Evolutionary conservation across 2,797 vertebrate genomes (phyloP), one percentile per base, ranked within the genome.

Genomic region (Rhinichthys osculus): DNA sequence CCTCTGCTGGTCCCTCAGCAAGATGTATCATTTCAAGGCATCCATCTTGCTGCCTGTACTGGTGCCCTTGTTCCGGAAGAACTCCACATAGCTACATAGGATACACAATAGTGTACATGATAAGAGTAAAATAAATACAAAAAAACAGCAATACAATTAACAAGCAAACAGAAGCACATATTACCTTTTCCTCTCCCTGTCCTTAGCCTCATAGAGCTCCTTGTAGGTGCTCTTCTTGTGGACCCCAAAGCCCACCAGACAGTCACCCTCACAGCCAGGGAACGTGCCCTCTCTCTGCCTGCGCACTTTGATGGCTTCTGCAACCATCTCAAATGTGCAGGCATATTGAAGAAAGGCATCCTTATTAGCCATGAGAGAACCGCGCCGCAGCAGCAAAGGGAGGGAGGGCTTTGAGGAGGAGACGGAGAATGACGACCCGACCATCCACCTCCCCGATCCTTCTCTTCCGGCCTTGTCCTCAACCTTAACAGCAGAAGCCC

Each of bases 131-230:
- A 38, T 5, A 52, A n/a, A 23, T 4, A 50, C 42, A 27, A 27
- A 27, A 19, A 62, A n/a, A 59, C 3, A 62, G 23, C 57, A 62
- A 21, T n/a, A 74, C 42, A 50, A 76, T 78, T 35, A 79, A 44
- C 13, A 79, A 64, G n/a, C 57, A 62, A 66, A 19, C 7, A 70
- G 11, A 27, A 27, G 27, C 27, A 27, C 27, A 27, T 27, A 27
- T 27, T 27, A 27, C 27, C 27, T 27, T 27, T 27, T 27, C 27
- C 27, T 27, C 27, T 27, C 66, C 64, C 8, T 38, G 67, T 82
- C 80, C 47, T 19, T 71, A 2, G 47, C 67, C 14, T 82, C 19
- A 54, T 71, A 71, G 33, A 54, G 80, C 19, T 81, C 80, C 47
- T 82, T 82, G 23, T 10, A 82, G 0, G 66, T 40, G 66, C 7